phyloP scores from a whole-genome alignment of 2,888 invertebrate species.

The Cepaea hortensis region DNA sequence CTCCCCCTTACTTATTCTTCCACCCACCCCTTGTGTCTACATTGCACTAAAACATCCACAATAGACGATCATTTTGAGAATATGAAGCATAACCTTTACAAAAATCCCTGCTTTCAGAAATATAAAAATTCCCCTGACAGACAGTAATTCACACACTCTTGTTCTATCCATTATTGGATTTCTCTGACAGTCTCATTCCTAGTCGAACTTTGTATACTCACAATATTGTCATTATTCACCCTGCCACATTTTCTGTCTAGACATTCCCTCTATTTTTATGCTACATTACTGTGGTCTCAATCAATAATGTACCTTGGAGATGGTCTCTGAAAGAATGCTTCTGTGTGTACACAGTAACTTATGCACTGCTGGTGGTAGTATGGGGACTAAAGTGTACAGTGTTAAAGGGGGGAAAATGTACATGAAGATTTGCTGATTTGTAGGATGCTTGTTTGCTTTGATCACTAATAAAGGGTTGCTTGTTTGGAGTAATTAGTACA shows the following conservation, averaged over 20 bases:
- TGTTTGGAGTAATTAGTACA: no score
- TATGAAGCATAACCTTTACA: neutral
- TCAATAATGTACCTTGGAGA: conserved; percentile 30
- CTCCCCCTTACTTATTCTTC: no score
- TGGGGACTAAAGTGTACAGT: neutral
- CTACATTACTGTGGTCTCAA: conserved; percentile 6
- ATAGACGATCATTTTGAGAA: neutral
- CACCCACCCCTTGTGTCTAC: no score
- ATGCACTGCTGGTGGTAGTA: neutral
- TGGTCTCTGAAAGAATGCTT: neutral
- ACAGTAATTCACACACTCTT: conserved; percentile 32
- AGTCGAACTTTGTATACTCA: conserved; percentile 30
- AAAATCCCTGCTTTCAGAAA: neutral
- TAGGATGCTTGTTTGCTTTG: no score
- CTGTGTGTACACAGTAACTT: neutral
- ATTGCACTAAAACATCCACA: no score
- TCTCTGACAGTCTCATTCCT: conserved; percentile 21
- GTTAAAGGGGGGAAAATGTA: no score
- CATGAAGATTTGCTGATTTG: no score
- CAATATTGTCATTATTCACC: conserved; percentile 31
- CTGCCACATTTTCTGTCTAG: conserved; percentile 33
- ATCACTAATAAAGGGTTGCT: no score
- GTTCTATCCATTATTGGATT: conserved; percentile 35
- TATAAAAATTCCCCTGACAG: conserved; percentile 21
- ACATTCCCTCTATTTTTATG: conserved; percentile 13